These are phyloP conservation scores for Polyommatus icarus DNA, from an alignment of 2,888 invertebrate species.

Conservation along the genomic window DNA sequence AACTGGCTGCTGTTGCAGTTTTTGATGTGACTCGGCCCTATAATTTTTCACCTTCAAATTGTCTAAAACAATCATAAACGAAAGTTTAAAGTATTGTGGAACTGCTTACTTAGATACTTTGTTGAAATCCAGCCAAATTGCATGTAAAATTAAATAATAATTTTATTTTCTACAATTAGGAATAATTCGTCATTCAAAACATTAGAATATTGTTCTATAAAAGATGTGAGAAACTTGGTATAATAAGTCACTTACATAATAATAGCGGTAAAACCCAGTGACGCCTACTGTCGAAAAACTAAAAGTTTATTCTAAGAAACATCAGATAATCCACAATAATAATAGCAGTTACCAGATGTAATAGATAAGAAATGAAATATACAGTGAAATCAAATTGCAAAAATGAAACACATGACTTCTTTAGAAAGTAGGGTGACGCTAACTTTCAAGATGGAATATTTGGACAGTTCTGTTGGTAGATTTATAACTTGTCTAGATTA, in stretches of 20 bases:
- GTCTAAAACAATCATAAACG: not conserved
- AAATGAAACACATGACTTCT: constrained; percentile 29
- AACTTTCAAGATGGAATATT: constrained; percentile 31
- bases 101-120: not conserved
- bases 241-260: not conserved
- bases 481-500: constrained; percentile 29
- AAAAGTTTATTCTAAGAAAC: not conserved
- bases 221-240: too few relatives aligned
- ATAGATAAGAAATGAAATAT: constrained; percentile 15
- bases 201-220: too few relatives aligned
- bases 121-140: not conserved
- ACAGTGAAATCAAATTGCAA: constrained; percentile 27
- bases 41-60: not conserved
- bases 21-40: not conserved
- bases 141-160: not conserved
- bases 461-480: constrained; percentile 27
- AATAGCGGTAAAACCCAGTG: not conserved
- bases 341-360: constrained; percentile 13
- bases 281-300: not conserved
- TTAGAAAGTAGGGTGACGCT: constrained; percentile 31
- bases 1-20: constrained; percentile 26
- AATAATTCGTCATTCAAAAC: too few relatives aligned
- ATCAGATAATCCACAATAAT: not conserved
- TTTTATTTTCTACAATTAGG: too few relatives aligned
- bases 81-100: not conserved